Evolutionary conservation across 2,888 invertebrate genomes (phyloP).

Genomic region (Sinopyrophorus schimmeli): DNA sequence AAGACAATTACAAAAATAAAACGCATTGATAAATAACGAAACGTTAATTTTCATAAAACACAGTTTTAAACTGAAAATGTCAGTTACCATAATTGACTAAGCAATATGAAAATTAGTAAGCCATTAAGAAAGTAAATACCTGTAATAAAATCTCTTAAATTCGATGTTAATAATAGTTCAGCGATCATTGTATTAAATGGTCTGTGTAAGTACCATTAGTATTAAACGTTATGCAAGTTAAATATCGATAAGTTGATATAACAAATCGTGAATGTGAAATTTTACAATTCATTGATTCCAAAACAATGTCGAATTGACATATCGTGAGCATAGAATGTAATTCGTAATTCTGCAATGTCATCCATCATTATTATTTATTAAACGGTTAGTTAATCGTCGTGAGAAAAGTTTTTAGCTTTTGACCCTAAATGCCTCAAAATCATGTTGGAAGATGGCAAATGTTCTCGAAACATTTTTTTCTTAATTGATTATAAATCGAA

Average conservation of each 20-base stretch:
- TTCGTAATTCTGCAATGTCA: slow-evolving; percentile 22
- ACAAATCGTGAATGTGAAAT: slow-evolving; percentile 24
- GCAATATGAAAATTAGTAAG: too few relatives aligned
- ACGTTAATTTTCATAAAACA: too few relatives aligned
- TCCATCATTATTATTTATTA: slow-evolving; percentile 27
- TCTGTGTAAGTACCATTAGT: slow-evolving; percentile 4
- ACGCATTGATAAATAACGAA: too few relatives aligned
- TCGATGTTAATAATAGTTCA: slow-evolving; percentile 3
- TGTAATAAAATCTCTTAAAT: slow-evolving; percentile 1
- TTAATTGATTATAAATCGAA: too few relatives aligned
- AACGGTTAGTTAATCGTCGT: slow-evolving; percentile 23
- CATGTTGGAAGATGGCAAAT: too few relatives aligned
- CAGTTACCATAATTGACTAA: too few relatives aligned
- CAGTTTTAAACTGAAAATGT: too few relatives aligned
- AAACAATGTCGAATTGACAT: slow-evolving; percentile 23
- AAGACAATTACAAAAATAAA: too few relatives aligned
- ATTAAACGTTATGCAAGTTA: slow-evolving; percentile 4
- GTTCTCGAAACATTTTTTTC: too few relatives aligned
- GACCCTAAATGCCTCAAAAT: slow-evolving; percentile 16
- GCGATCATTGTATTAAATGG: slow-evolving; percentile 3
- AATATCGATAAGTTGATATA: slow-evolving; percentile 12
- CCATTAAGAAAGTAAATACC: slow-evolving; percentile 5
- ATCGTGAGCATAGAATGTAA: slow-evolving; percentile 20
- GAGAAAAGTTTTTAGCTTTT: slow-evolving; percentile 24
- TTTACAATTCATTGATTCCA: slow-evolving; percentile 24